Evolutionary conservation across 1,140 invertebrate species (phyloP), one percentile per base, ranked within the genome.

Genomic region (Acromyrmex echinatior): DNA sequence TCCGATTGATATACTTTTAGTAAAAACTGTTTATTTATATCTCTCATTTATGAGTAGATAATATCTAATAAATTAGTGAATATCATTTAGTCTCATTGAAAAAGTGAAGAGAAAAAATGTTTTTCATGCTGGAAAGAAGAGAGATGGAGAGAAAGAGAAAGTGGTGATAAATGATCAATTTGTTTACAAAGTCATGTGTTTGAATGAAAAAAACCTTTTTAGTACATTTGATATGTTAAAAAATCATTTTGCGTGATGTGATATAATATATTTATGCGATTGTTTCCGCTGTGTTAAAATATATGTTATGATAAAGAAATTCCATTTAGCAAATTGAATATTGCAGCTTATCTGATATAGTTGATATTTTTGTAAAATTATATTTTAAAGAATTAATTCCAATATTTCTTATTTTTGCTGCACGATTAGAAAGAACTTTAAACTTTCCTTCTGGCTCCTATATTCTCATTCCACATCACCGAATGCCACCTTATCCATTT

Each of bases 401-500:
- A 18, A 49, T 28, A 70, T 62, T 39, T 71, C 16, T 84, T 45
- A 84, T 35, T 84, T 76, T 84, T 74, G n/a, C 56, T 1, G 39
- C n/a, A 56, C 39, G 56, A 62, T 62, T 63, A 74, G 60, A 76
- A 60, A 63, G 28, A 76, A 76, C 6, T 74, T 82, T 73, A 82
- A 82, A 74, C 66, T 63, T 88, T 31, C 25, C 25, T 74, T 25
- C 45, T 16, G 18, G 53, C 56, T 62, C 1, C 53, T 39, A 28
- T 16, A 35, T 73, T 62, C 35, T 66, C 79, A 60, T 82, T 25
- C 68, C 80, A 35, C 70, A 49, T 28, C 28, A 1, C n/a, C 68
- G 70, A 84, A 18, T 84, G 56, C 80, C 35, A 70, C 80, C 70
- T 84, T 84, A 84, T 39, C 68, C 80, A 58, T 84, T 84, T 84